Evolutionary conservation across 2,113 vertebrate species (phyloP).

Genomic region (Larimichthys polyactis): DNA sequence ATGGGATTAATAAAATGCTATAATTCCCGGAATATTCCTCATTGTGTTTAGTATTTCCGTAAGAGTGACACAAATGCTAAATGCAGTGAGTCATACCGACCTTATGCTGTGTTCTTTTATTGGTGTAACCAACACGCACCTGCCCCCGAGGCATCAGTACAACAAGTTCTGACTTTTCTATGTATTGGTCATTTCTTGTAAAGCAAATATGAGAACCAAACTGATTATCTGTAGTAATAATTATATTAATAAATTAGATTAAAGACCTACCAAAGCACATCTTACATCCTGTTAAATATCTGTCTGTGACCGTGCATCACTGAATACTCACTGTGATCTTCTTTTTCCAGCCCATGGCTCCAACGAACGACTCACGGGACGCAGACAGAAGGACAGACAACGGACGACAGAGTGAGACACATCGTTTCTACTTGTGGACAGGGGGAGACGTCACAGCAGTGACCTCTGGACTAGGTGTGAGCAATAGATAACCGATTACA

Average conservation of each 20-base stretch:
- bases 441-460: not conserved
- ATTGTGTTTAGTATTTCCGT: not conserved
- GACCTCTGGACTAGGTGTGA: conserved; percentile 66
- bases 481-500: conserved; percentile 33
- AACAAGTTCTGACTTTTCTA: too few relatives aligned
- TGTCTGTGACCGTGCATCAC: accelerated
- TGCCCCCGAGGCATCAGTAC: too few relatives aligned
- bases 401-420: not conserved
- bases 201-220: too few relatives aligned
- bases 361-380: not conserved
- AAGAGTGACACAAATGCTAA: not conserved
- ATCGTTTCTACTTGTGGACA: accelerated
- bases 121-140: too few relatives aligned
- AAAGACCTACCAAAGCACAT: not conserved
- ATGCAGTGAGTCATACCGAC: too few relatives aligned
- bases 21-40: not conserved
- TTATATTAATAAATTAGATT: too few relatives aligned
- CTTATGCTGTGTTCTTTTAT: not conserved
- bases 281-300: not conserved
- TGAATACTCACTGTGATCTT: conserved; percentile 74
- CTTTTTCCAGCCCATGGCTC: conserved; percentile 57
- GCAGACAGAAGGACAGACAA: not conserved
- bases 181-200: too few relatives aligned
- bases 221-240: too few relatives aligned
- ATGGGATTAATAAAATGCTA: not conserved